phyloP scores from a whole-genome alignment of 1,140 invertebrate genomes.

The Zaprionus inermis region DNA sequence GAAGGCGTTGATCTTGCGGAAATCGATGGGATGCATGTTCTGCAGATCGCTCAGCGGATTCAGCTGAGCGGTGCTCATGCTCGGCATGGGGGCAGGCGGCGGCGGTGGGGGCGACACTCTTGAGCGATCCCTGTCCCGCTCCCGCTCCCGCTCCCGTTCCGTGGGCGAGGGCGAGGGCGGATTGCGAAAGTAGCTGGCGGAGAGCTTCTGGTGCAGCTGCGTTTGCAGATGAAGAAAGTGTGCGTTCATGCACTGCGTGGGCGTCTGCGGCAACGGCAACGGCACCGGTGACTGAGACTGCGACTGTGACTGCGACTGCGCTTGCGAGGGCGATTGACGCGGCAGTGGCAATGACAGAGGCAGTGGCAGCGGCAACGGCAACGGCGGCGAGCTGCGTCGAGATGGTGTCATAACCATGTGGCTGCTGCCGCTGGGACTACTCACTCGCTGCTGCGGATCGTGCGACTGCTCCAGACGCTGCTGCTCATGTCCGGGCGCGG shows the following conservation, averaged over 20 bases:
- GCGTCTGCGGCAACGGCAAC: constrained; percentile 13
- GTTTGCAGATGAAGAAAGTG: constrained; percentile 85
- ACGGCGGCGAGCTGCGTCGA: constrained; percentile 87
- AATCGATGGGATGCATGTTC: constrained; percentile 98
- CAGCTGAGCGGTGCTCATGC: constrained; percentile 84
- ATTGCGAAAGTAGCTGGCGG: constrained; percentile 84
- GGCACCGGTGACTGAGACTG: constrained; percentile 19
- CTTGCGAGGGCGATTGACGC: constrained; percentile 18
- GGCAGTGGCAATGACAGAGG: constrained; percentile 9
- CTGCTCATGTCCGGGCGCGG: constrained; percentile 35
- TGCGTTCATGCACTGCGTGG: constrained; percentile 68
- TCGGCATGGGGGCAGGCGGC: constrained; percentile 60
- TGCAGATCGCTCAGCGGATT: constrained; percentile 94
- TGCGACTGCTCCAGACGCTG: constrained; percentile 36
- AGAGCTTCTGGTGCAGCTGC: constrained; percentile 85
- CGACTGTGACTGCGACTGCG: constrained; percentile 24
- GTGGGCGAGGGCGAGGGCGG: constrained; percentile 47
- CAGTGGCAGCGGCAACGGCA: constrained; percentile 21
- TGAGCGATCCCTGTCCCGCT: neutral
- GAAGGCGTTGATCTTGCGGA: constrained; percentile 89
- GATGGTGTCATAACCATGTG: constrained; percentile 88
- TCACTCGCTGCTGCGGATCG: constrained; percentile 24
- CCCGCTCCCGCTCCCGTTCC: neutral
- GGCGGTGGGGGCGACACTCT: constrained; percentile 25
- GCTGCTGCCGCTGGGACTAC: constrained; percentile 29